Evolutionary conservation across 2,888 invertebrate species (phyloP).

Genomic region (Zaprionus obscuricornis): DNA sequence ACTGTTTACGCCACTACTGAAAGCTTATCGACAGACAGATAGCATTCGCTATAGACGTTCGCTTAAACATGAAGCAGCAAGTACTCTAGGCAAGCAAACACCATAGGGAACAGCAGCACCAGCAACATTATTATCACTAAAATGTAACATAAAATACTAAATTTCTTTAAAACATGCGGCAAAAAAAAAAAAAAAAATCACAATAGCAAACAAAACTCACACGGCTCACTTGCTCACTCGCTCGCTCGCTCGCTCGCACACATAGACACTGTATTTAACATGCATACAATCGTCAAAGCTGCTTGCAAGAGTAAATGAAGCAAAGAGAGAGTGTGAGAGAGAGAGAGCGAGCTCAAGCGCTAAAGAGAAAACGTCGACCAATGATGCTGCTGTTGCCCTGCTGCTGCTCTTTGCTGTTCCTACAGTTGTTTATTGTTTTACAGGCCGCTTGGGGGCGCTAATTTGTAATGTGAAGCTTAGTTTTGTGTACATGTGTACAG

Average conservation of each 20-base stretch:
- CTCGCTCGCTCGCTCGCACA: slow-evolving; percentile 21
- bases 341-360: slow-evolving; percentile 10
- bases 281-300: no score
- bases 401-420: slow-evolving; percentile 28
- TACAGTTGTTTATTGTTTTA: slow-evolving; percentile 64
- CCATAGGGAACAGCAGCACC: slow-evolving; percentile 7
- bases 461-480: slow-evolving; percentile 62
- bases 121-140: slow-evolving; percentile 47
- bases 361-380: no score
- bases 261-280: slow-evolving; percentile 7
- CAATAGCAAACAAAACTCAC: no score
- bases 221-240: no score
- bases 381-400: no score
- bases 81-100: slow-evolving; percentile 15
- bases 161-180: slow-evolving; percentile 59
- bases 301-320: no score
- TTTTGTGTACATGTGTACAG: slow-evolving; percentile 40
- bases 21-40: slow-evolving; percentile 9
- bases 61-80: no score
- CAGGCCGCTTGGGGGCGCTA: slow-evolving; percentile 71
- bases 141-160: slow-evolving; percentile 55
- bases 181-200: slow-evolving; percentile 49
- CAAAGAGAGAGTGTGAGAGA: slow-evolving; percentile 12
- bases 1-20: background rate
- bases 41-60: no score